A percentile compares a stretch with the other conserved stretches of the same genome.
Evolutionary conservation across 1,140 invertebrate species (phyloP).

Genomic region (Drosophila funebris): DNA sequence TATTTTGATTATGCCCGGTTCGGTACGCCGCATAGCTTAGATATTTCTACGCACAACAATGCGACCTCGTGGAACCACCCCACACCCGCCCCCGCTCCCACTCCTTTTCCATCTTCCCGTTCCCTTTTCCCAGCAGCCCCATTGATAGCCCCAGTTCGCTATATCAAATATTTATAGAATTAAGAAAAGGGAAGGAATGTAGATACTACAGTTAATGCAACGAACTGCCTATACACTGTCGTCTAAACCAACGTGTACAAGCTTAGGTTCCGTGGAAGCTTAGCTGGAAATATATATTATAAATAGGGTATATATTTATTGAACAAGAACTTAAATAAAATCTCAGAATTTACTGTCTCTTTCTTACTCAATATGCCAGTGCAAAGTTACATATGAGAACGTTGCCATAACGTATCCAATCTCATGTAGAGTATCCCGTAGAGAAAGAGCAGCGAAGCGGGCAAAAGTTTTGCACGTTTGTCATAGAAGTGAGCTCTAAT

Average conservation of each 20-base stretch:
- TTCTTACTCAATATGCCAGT: background rate
- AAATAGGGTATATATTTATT: too few species aligned
- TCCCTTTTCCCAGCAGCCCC: conserved; percentile 23
- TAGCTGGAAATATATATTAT: too few species aligned
- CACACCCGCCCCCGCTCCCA: background rate
- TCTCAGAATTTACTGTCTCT: too few species aligned
- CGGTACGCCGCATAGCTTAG: conserved; percentile 77
- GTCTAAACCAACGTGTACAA: too few species aligned
- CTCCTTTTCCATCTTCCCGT: background rate
- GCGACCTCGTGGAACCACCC: conserved; percentile 38
- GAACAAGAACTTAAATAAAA: too few species aligned
- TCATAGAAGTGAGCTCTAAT: conserved; percentile 43
- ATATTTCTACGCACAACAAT: conserved; percentile 81
- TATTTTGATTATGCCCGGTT: conserved; percentile 82
- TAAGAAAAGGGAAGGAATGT: conserved; percentile 35
- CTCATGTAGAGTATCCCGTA: background rate
- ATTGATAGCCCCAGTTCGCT: conserved; percentile 72
- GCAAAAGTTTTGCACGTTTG: conserved; percentile 50
- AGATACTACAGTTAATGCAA: background rate
- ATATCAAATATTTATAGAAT: conserved; percentile 79
- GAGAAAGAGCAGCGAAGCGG: background rate
- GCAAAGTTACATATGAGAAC: background rate
- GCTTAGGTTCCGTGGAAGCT: background rate
- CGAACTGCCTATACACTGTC: conserved; percentile 15
- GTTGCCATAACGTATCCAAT: background rate